Base-by-base conservation (phyloP, 2,888 invertebrate species). In the Cryptus viduatorius region DNA sequence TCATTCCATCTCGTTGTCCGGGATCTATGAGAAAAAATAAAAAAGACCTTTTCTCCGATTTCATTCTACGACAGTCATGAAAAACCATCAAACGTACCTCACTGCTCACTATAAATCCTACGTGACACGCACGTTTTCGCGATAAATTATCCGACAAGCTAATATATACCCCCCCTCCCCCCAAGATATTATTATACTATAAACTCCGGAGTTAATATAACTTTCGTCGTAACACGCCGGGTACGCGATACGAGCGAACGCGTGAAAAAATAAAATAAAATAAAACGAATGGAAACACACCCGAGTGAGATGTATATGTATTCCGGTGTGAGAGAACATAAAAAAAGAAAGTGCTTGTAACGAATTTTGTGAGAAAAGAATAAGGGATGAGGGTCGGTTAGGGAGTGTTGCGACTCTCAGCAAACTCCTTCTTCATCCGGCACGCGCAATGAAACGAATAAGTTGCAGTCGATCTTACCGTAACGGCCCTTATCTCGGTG, bases 141-240 rank as follows among this genome's bases (percentile, higher is more conserved):
- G 68, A 86, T 86, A 85, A 87, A 82, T 87, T 87, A 84, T 56
- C 79, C 77, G 80, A 61, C 68, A 69, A 72, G 65, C 64, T 80
- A 76, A 29, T 80, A 83, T 73, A 84, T 37, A 37, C 37, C 37
- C 37, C 37, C 37, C 7, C 37, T 5, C 37, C 37, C 37, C 37
- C 4, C 16, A 42, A 29, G 76, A 72, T 79, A 76, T 77, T 65
- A 64, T 83, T 78, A 31, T 61, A 68, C 69, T 72, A 29, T 80
- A 77, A 37, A 83, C 80, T 68, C 72, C 44, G 42, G 84, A 86
- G 85, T 86, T 87, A 87, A 87, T 87, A 87, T 86, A 87, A 87
- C 86, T 87, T 87, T 86, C 75, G 84, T 83, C 87, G 82, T 87
- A 86, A 87, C 84, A 69, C 65, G 37, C 5, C 37, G 4, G 68